A percentile compares a stretch with the other conserved stretches of the same genome.
phyloP scores from a whole-genome alignment of 2,888 invertebrate genomes.

The Acutogordius australiensis region DNA sequence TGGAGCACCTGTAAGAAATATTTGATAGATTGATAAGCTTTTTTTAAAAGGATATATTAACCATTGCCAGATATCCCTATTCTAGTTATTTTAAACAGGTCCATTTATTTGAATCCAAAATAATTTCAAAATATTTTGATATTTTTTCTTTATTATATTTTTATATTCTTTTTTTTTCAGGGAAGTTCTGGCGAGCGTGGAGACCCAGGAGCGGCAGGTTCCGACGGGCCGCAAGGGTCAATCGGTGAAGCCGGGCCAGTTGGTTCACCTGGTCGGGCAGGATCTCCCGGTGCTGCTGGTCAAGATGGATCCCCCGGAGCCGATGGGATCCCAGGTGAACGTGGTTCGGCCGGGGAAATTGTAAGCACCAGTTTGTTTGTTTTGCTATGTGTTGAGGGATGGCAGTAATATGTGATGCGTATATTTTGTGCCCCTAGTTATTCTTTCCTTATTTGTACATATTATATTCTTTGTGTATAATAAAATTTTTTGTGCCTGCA shows the following conservation, averaged over 20 bases:
- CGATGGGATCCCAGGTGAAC: constrained; percentile 1
- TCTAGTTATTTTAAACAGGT: neutral
- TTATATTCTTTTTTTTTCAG: too few relatives aligned
- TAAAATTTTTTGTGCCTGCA: too few relatives aligned
- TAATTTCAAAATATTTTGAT: neutral
- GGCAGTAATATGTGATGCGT: too few relatives aligned
- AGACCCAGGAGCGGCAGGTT: constrained; percentile 3
- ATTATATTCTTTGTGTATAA: neutral
- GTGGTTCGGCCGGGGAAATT: neutral
- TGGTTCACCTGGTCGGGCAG: neutral
- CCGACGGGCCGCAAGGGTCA: neutral
- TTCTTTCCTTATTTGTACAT: too few relatives aligned
- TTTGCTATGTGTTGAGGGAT: too few relatives aligned
- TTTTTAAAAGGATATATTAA: too few relatives aligned
- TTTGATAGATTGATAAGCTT: too few relatives aligned
- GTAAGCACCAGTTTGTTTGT: too few relatives aligned
- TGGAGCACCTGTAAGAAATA: neutral
- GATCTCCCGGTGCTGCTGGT: neutral
- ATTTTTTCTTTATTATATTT: neutral
- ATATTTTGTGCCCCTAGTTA: too few relatives aligned
- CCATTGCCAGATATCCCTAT: neutral
- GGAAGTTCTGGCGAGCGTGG: constrained; percentile 3
- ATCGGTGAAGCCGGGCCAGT: neutral
- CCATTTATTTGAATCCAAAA: neutral
- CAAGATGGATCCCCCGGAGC: neutral